These are phyloP conservation scores for Chalcosyrphus nemorum DNA, from an alignment of 2,888 invertebrate species.

Conservation along the genomic window DNA sequence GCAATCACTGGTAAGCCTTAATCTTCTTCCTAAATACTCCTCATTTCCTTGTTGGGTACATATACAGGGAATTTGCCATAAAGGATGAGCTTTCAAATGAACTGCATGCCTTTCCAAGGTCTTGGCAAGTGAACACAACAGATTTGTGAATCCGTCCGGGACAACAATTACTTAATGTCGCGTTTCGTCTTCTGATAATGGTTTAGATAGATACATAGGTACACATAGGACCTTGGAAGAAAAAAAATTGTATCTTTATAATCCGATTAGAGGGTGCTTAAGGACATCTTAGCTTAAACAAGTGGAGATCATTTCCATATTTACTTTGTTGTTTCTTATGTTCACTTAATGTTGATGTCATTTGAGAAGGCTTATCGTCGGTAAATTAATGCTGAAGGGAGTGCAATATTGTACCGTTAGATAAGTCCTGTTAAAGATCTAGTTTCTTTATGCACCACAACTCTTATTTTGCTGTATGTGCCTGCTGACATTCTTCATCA, in stretches of 20 bases:
- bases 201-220: no score
- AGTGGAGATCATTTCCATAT: conserved; percentile 46
- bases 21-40: conserved; percentile 56
- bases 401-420: no score
- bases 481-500: no score
- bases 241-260: conserved; percentile 48
- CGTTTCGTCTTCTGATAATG: conserved; percentile 1
- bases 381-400: no score
- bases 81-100: conserved; percentile 35
- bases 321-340: conserved; percentile 10
- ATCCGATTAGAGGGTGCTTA: conserved; percentile 61
- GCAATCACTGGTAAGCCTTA: conserved; percentile 62
- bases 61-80: conserved; percentile 28
- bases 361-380: no score
- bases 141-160: conserved; percentile 22
- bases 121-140: conserved; percentile 13
- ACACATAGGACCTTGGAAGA: neutral
- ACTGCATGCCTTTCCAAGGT: conserved; percentile 45
- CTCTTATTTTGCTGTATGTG: no score
- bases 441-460: no score
- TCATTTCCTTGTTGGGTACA: conserved; percentile 12
- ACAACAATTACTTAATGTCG: conserved; percentile 36
- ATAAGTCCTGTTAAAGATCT: no score
- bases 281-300: conserved; percentile 29
- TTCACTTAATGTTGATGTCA: conserved; percentile 44